Percentiles rank a stretch among this genome's conserved stretches.
Conservation (phyloP, 2,113 vertebrate genomes). For the Microtus richardsoni region DNA sequence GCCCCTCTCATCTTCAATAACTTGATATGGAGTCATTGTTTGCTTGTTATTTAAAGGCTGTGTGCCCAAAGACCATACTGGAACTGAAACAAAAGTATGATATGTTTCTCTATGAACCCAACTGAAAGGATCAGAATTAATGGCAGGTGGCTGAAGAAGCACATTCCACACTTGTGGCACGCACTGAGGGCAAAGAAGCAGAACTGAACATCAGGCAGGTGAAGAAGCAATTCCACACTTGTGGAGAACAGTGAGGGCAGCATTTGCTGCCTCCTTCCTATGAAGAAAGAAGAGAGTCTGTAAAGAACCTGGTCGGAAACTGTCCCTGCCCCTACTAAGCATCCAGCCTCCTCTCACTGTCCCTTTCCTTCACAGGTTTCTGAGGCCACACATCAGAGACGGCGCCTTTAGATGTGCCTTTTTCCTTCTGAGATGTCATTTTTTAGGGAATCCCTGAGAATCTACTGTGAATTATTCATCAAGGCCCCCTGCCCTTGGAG, state of each 20-base stretch:
- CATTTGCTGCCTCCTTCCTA: not conserved
- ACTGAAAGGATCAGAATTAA: constrained; percentile 4
- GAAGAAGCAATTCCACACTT: no score
- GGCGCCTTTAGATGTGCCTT: not conserved
- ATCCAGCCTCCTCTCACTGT: not conserved
- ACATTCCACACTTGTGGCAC: no score
- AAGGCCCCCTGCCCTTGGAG: not conserved
- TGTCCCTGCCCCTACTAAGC: not conserved
- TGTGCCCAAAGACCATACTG: not conserved
- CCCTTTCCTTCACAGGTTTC: not conserved
- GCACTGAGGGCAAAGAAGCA: no score
- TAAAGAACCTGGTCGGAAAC: not conserved
- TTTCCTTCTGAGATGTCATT: not conserved
- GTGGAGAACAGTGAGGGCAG: no score
- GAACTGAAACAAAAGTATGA: not conserved
- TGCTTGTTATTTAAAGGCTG: constrained; percentile 3
- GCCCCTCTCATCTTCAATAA: not conserved
- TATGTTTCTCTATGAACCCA: not conserved
- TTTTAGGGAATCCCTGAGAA: constrained; percentile 41
- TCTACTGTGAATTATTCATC: constrained; percentile 12
- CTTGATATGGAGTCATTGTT: not conserved
- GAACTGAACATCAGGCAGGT: no score
- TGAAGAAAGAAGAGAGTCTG: not conserved
- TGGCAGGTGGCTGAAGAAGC: not conserved
- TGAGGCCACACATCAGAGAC: constrained; percentile 1